phyloP scores from a whole-genome alignment of 1,140 invertebrate genomes.

The Pteromalus puparum region DNA sequence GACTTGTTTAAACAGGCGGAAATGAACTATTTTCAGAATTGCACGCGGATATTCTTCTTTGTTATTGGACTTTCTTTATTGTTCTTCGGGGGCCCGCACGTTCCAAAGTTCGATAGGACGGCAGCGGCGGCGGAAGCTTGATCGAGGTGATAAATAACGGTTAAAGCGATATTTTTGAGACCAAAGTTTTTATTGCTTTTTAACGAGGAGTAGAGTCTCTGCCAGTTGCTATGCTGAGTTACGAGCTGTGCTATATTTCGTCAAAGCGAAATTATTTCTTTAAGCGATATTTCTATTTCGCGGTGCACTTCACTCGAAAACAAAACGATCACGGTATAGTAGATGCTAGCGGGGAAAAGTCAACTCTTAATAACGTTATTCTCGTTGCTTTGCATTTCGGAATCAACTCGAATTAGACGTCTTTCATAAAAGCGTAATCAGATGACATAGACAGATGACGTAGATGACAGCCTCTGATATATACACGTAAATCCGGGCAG shows the following conservation, averaged over 20 bases:
- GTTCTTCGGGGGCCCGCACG: conserved; percentile 14
- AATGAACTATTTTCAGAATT: conserved; percentile 27
- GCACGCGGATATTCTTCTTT: conserved; percentile 9
- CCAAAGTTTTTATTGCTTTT: conserved; percentile 33
- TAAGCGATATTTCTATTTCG: neutral
- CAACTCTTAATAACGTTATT: too few species aligned
- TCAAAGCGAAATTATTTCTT: too few species aligned
- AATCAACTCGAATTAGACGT: too few species aligned
- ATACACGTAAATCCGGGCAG: neutral
- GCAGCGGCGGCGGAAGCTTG: conserved; percentile 16
- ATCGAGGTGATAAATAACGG: conserved; percentile 30
- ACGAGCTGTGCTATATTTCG: neutral
- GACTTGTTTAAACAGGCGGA: conserved; percentile 36
- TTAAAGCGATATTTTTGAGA: conserved; percentile 10
- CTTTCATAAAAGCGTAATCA: neutral
- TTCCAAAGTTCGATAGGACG: conserved; percentile 9
- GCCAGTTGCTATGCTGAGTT: too few species aligned
- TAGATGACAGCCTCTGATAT: neutral
- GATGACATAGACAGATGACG: neutral
- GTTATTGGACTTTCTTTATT: conserved; percentile 41
- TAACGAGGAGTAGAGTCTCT: neutral
- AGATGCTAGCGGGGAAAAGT: too few species aligned
- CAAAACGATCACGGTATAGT: too few species aligned
- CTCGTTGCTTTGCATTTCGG: too few species aligned
- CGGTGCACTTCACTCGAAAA: too few species aligned